Evolutionary conservation across 2,888 invertebrate species (phyloP), one percentile per base, ranked within the genome.

Genomic region (Slavum lentiscoides): DNA sequence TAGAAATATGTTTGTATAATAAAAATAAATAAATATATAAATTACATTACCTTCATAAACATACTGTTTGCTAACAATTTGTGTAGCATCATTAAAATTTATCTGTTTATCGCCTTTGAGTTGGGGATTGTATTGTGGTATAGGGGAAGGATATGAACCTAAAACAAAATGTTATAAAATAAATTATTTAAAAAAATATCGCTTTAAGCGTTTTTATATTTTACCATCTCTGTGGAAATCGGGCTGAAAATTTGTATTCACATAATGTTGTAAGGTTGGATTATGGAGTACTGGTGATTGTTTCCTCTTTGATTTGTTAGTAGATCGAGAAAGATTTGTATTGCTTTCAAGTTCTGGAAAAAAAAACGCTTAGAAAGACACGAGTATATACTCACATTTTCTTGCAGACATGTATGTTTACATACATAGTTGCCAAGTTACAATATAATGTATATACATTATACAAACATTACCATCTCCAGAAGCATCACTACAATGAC

Each of bases 151-250:
- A 80, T 70, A 80, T 58, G 80, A 80, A 2, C 80, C 80, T 80
- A 64, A 21, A 53, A 55, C 8, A 73, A 70, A 39, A 69, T 66
- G 30, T 30, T 9, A 58, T 59, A 30, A 43, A 23, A 67, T 68
- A n/a, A 68, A 30, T 37, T 5, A 53, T 21, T 39, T 19, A 62
- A 61, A 11, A 59, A n/a, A 53, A 55, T 21, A 53, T 7, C 30
- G 17, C 0, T 62, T 59, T 9, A 11, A 49, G 13, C 43, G 23
- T 73, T 2, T 17, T 70, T 19, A 17, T 37, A 72, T 8, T 43
- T 69, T 62, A 80, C 80, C 80, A 72, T 80, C 80, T 80, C 7
- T 72, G 62, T 80, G 80, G 17, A 80, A 80, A 58, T 80, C 80
- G 19, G 80, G 80, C 19, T 64, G 80, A 72, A 80, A 80, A 2